Base-by-base conservation (phyloP, 1,140 invertebrate species). In the Heliconius hermathena region DNA sequence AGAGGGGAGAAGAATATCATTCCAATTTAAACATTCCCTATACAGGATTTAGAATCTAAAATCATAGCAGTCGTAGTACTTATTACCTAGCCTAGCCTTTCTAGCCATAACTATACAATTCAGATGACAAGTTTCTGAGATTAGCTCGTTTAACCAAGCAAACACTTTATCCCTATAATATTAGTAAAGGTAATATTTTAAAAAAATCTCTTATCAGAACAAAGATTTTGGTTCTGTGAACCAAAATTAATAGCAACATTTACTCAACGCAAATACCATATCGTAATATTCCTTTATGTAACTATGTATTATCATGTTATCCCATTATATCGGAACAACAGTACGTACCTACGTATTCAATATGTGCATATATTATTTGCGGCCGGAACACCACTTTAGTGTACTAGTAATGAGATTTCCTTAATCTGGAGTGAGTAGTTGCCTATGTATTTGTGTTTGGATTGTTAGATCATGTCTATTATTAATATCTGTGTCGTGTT, bases 361-460 rank as follows among this genome's bases (percentile, higher is more conserved):
- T 84, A 84, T 82, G 73, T 78, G 76, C 78, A 84, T 84, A 82
- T 81, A 83, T 85, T 82, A 82, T 82, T 73, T 36, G 60, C 79
- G 76, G 72, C 38, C 74, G 71, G 73, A 79, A 83, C 52, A 85
- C 74, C 80, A 79, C 82, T 84, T 84, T 79, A 83, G 81, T 82
- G 79, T 73, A 76, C 70, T 60, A 81, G 81, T 87, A 87, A 87
- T 87, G 82, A 85, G 86, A 84, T 85, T 84, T 83, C 82, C 83
- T 76, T 76, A 78, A 83, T 82, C 66, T 70, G 29, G 49, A 38
- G 80, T 57, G 80, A 75, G 66, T 57, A 74, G 66, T 80, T 76
- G 72, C 75, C 73, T 74, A 46, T 22, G 57, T 76, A 76, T 76
- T 76, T 22, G 52, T 73, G 46, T 76, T 66, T 52, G 22, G 41